phyloP scores from a whole-genome alignment of 2,797 vertebrate genomes.

The Vultur gryphus region DNA sequence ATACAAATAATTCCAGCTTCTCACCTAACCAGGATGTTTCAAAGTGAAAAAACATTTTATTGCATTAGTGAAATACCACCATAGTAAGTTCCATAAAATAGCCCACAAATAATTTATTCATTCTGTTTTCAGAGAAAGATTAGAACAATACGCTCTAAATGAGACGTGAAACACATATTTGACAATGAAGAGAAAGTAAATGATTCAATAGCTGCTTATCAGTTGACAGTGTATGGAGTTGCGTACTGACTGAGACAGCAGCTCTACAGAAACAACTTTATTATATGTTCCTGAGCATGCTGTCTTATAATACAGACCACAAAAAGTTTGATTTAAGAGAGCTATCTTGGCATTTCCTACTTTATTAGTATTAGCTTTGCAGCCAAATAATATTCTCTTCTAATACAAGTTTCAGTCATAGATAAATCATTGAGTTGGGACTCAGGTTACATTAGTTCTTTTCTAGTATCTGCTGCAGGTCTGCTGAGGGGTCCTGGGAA shows the following conservation, averaged over 20 bases:
- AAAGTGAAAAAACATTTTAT: background rate
- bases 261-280: background rate
- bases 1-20: background rate
- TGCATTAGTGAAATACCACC: background rate
- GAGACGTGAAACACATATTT: background rate
- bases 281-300: background rate
- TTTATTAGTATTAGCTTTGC: background rate
- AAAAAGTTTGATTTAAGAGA: background rate
- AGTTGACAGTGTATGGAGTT: background rate
- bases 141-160: background rate
- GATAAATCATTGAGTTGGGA: background rate
- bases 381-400: background rate
- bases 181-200: background rate
- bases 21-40: background rate
- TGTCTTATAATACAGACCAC: background rate
- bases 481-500: background rate
- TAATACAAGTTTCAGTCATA: background rate
- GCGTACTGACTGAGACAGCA: background rate
- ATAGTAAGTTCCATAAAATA: background rate
- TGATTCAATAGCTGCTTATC: background rate
- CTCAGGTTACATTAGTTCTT: background rate
- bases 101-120: background rate
- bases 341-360: background rate
- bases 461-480: background rate
- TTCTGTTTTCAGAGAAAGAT: background rate